Conservation (phyloP, 2,113 vertebrate species). For the Tenrec ecaudatus region DNA sequence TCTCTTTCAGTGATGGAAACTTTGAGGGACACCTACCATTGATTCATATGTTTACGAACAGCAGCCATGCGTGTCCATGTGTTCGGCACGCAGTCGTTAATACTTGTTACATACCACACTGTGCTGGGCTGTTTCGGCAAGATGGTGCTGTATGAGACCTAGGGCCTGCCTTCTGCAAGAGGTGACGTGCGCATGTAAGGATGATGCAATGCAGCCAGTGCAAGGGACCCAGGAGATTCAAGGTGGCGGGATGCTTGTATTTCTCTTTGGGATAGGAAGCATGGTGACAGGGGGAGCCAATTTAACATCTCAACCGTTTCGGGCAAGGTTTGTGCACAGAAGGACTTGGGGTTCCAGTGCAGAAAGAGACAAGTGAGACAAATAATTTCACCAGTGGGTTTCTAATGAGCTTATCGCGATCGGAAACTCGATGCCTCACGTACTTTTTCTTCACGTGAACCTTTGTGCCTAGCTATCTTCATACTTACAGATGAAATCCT, state of each 20-base stretch:
- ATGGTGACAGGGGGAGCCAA: not conserved
- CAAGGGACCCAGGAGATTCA: not conserved
- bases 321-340: not conserved
- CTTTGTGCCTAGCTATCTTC: not conserved
- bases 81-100: not conserved
- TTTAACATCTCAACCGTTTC: not conserved
- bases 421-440: not conserved
- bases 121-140: not conserved
- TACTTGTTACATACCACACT: not conserved
- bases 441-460: not conserved
- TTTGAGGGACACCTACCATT: not conserved
- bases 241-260: not conserved
- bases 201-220: not conserved
- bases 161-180: not conserved
- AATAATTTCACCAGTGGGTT: not conserved
- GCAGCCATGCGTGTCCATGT: not conserved
- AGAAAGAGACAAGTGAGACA: not conserved
- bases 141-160: not conserved
- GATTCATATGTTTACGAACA: not conserved
- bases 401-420: not conserved
- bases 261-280: not conserved
- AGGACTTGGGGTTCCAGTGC: not conserved
- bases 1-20: not conserved
- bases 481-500: not conserved
- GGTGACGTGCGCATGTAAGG: not conserved